Conservation (phyloP, 1,140 invertebrate genomes). For the Mizuhopecten yessoensis region DNA sequence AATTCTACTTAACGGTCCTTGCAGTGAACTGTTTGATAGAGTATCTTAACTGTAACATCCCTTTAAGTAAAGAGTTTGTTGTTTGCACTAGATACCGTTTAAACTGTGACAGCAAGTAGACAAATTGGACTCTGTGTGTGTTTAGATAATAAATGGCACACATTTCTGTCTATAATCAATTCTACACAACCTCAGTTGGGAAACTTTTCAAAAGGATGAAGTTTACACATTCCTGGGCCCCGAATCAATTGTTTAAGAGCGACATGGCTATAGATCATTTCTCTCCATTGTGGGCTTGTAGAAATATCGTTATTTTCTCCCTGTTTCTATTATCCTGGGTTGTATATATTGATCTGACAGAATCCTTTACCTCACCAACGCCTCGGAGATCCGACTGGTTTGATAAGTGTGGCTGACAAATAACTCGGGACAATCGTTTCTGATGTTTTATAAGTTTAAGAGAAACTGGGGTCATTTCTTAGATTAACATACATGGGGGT, state of each 20-base stretch:
- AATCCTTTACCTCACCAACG: background rate
- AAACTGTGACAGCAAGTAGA: background rate
- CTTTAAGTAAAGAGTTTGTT: background rate
- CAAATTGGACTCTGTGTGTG: background rate
- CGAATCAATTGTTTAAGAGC: background rate
- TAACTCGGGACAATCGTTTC: background rate
- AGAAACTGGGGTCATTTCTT: background rate
- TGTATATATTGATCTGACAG: background rate
- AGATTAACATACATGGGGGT: background rate
- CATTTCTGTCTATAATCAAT: slow-evolving; percentile 27
- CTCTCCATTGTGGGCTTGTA: background rate
- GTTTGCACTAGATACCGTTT: background rate
- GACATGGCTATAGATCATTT: background rate
- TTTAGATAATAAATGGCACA: background rate
- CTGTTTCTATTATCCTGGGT: background rate
- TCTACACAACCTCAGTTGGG: background rate
- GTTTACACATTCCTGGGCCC: background rate
- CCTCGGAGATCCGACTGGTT: background rate
- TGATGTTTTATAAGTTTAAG: slow-evolving; percentile 9
- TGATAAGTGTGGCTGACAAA: background rate
- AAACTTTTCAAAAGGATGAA: slow-evolving; percentile 31
- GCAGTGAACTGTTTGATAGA: background rate
- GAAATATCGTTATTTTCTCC: background rate
- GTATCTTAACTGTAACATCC: background rate
- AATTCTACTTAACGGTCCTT: background rate